phyloP scores from a whole-genome alignment of 2,797 vertebrate species.

The Tokudaia muenninki region DNA sequence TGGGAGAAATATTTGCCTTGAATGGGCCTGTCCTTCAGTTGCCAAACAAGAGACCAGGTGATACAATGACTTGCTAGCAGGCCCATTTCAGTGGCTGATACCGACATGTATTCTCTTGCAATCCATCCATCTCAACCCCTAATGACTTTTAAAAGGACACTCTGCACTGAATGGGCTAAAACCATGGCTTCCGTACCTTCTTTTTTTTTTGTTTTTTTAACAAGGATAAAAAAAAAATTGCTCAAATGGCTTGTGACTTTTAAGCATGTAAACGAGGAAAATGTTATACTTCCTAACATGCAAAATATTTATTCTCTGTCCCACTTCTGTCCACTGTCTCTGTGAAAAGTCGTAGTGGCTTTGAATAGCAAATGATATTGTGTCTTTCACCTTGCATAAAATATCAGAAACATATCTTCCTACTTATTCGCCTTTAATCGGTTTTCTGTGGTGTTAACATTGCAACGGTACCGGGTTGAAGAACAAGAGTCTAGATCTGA shows the following conservation, averaged over 20 bases:
- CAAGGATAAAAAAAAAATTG: slow-evolving; percentile 80
- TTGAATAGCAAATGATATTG: background rate
- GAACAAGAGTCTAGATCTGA: background rate
- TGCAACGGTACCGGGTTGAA: background rate
- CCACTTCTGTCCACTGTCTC: background rate
- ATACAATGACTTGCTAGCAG: background rate
- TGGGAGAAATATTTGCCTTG: background rate
- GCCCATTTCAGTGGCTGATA: background rate
- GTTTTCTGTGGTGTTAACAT: slow-evolving; percentile 17
- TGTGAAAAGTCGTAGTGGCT: background rate
- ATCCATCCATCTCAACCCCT: slow-evolving; percentile 1
- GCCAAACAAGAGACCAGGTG: slow-evolving; percentile 12
- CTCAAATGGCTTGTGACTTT: slow-evolving; percentile 78
- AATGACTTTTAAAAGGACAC: slow-evolving; percentile 8
- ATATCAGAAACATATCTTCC: background rate
- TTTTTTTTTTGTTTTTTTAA: background rate
- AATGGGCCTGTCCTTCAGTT: slow-evolving; percentile 60
- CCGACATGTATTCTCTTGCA: background rate
- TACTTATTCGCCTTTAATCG: background rate
- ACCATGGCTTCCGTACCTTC: slow-evolving; percentile 67
- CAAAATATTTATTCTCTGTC: slow-evolving; percentile 38
- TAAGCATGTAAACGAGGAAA: slow-evolving; percentile 69
- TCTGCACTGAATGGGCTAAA: slow-evolving; percentile 69
- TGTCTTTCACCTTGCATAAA: background rate
- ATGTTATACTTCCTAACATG: slow-evolving; percentile 4